Base-by-base conservation (phyloP, 1,140 invertebrate genomes). In the Scaptomyza hsui region DNA sequence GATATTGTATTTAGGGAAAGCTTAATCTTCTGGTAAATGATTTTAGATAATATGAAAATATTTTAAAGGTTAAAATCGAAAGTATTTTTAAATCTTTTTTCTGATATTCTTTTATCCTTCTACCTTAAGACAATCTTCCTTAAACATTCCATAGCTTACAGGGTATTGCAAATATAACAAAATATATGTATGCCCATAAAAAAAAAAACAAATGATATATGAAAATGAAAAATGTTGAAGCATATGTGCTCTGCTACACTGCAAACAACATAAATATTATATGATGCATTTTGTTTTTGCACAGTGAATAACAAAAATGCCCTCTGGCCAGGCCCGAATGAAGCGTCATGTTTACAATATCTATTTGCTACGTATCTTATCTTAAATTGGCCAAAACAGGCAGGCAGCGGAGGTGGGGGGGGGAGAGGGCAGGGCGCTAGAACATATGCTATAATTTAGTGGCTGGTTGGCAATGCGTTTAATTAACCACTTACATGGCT, bases 401-500 rank as follows among this genome's bases (percentile, higher is more conserved):
- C 10, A 12, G 16, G 12, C 29, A 32, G 29, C 1, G 1, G 4
- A 19, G 21, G 9, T 32, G 19, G 7, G 15, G 24, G 35, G n/a
- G 6, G 0, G 19, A 21, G 19, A 0, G 24, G 24, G 26, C 1
- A 29, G 2, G 39, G 73, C 80, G 62, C 76, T 61, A 64, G 52
- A 86, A 85, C 83, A 89, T 89, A 89, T 89, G 83, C 83, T 85
- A 89, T 72, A 71, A 89, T 80, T 89, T 68, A 68, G 62, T 72
- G 53, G 47, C 62, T 59, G 41, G 45, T 41, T 62, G 29, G 55
- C 65, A 56, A 70, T 74, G 76, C 64, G 79, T 85, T 89, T 89
- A 89, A 89, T 89, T 89, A 89, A 86, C 74, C 85, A 85, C 80
- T 89, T 89, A 89, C 85, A 89, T 89, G 86, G 65, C 77, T 81